Evolutionary conservation across 1,140 invertebrate species (phyloP).

Genomic region (Cotesia vestalis): DNA sequence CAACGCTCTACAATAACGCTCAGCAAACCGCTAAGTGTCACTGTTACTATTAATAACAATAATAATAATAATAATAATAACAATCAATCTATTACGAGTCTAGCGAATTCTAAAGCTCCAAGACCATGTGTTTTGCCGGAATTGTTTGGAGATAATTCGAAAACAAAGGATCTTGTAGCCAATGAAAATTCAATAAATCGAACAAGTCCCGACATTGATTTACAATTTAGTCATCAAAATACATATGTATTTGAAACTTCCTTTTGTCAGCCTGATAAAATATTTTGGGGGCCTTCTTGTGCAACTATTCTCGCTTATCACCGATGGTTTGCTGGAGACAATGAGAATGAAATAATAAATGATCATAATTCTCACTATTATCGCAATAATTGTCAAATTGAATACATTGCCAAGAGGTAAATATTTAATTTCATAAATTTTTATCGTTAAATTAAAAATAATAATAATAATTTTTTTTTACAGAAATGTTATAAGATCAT

Average conservation of each 20-base stretch:
- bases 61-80: constrained; percentile 34
- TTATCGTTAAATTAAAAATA: constrained; percentile 16
- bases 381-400: constrained; percentile 50
- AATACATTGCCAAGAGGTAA: constrained; percentile 61
- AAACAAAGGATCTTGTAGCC: no score
- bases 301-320: constrained; percentile 60
- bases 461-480: constrained; percentile 24
- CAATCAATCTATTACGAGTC: no score
- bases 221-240: constrained; percentile 55
- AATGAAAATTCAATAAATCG: constrained; percentile 50
- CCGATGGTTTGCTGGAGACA: constrained; percentile 60
- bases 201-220: constrained; percentile 61
- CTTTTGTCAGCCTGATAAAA: constrained; percentile 52
- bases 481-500: constrained; percentile 68
- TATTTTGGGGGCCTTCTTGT: constrained; percentile 61
- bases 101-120: no score
- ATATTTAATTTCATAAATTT: constrained; percentile 2
- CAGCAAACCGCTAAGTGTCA: constrained; percentile 59
- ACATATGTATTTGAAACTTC: constrained; percentile 31
- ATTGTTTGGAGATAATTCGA: no score
- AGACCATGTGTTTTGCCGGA: no score
- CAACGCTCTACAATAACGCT: constrained; percentile 61
- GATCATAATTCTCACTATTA: constrained; percentile 49
- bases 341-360: constrained; percentile 53
- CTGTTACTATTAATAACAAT: constrained; percentile 58